These are phyloP conservation scores for Tipula unca DNA, from an alignment of 2,888 invertebrate genomes.

Conservation along the genomic window DNA sequence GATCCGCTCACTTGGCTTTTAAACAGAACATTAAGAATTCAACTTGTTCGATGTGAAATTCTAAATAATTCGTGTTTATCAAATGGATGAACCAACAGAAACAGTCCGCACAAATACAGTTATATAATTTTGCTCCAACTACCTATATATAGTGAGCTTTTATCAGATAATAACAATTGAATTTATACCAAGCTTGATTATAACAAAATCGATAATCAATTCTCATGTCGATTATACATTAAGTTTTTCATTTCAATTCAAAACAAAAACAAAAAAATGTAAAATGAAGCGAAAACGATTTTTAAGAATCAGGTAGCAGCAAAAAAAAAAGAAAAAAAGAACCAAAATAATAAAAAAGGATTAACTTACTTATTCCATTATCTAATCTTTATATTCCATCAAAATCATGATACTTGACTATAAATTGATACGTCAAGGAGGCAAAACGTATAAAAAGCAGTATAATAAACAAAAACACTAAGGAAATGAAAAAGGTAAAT, in stretches of 20 bases:
- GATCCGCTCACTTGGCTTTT: too few relatives aligned
- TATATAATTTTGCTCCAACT: too few relatives aligned
- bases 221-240: background rate
- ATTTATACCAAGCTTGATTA: background rate
- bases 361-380: background rate
- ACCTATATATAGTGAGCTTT: too few relatives aligned
- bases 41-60: too few relatives aligned
- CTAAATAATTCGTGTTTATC: too few relatives aligned
- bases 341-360: background rate
- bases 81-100: too few relatives aligned
- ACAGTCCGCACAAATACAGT: too few relatives aligned
- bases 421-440: slow-evolving; percentile 8
- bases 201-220: background rate
- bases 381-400: background rate
- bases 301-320: background rate
- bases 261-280: background rate
- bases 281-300: background rate
- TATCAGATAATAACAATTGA: too few relatives aligned
- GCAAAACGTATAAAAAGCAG: background rate
- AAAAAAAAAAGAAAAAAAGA: background rate
- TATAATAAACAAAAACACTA: background rate
- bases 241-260: background rate
- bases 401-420: slow-evolving; percentile 14
- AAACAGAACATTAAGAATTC: too few relatives aligned
- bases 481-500: background rate